phyloP scores from a whole-genome alignment of 2,113 vertebrate genomes.

The Periophthalmodon schlosseri region DNA sequence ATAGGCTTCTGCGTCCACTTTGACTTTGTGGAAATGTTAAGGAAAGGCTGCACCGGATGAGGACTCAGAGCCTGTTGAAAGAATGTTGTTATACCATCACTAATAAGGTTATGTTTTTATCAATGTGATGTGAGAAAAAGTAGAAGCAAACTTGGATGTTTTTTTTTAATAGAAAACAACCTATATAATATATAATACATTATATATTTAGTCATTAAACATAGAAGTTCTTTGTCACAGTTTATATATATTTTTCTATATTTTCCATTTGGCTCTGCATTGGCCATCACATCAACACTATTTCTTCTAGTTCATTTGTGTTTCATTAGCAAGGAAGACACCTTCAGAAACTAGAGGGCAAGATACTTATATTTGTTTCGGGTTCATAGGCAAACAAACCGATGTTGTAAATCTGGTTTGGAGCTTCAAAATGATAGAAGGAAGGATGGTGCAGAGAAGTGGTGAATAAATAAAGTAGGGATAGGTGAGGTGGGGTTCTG shows the following conservation, averaged over 20 bases:
- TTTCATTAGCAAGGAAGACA: too few species aligned
- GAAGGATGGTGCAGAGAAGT: background rate
- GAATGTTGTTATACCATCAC: background rate
- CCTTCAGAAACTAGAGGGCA: too few species aligned
- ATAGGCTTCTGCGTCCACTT: slow-evolving; percentile 48
- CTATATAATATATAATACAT: too few species aligned
- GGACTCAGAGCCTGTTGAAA: background rate
- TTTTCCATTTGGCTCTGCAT: too few species aligned
- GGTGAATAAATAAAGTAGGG: too few species aligned
- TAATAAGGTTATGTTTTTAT: slow-evolving; percentile 4
- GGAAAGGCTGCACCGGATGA: slow-evolving; percentile 19
- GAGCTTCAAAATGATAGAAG: background rate
- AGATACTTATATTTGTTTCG: too few species aligned
- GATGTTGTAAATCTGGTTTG: background rate
- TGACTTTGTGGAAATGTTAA: slow-evolving; percentile 59
- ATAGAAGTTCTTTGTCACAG: too few species aligned
- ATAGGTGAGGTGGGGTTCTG: background rate
- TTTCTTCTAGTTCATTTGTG: too few species aligned
- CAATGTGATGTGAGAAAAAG: background rate
- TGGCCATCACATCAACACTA: background rate
- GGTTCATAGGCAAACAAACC: background rate
- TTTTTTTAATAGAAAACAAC: too few species aligned
- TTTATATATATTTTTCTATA: too few species aligned
- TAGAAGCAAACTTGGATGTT: background rate
- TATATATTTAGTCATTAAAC: too few species aligned